Conservation (phyloP, 2,888 invertebrate species). For the Spilosoma lubricipeda region DNA sequence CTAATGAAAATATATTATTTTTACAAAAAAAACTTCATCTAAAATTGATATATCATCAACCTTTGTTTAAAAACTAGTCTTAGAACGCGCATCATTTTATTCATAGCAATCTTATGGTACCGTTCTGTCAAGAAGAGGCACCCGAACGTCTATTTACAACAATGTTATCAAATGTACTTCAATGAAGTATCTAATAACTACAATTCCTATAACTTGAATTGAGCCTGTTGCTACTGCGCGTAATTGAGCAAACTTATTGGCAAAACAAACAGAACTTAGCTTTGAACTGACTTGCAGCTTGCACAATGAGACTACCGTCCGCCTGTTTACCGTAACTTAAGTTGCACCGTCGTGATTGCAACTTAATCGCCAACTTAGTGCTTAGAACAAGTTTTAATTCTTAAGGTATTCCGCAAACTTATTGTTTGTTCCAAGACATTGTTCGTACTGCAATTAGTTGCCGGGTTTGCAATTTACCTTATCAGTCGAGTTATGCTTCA, state of each 20-base stretch:
- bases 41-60: background rate
- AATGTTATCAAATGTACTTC: background rate
- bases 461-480: conserved; percentile 52
- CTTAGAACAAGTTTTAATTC: conserved; percentile 70
- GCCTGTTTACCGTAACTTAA: conserved; percentile 73
- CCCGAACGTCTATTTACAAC: background rate
- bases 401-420: conserved; percentile 63
- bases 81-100: background rate
- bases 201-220: conserved; percentile 32
- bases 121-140: background rate
- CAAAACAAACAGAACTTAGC: conserved; percentile 68
- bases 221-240: conserved; percentile 52
- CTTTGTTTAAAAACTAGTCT: too few species aligned
- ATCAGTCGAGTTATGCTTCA: conserved; percentile 54
- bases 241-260: conserved; percentile 72
- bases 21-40: too few species aligned
- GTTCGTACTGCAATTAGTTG: conserved; percentile 47
- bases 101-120: too few species aligned
- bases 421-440: conserved; percentile 52
- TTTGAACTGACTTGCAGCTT: conserved; percentile 60
- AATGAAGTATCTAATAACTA: background rate
- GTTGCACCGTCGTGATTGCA: conserved; percentile 71
- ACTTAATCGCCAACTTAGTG: conserved; percentile 76
- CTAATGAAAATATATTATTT: too few species aligned
- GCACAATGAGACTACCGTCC: conserved; percentile 70